Conservation (phyloP, 2,888 invertebrate species). For the Ctenicera cuprea region DNA sequence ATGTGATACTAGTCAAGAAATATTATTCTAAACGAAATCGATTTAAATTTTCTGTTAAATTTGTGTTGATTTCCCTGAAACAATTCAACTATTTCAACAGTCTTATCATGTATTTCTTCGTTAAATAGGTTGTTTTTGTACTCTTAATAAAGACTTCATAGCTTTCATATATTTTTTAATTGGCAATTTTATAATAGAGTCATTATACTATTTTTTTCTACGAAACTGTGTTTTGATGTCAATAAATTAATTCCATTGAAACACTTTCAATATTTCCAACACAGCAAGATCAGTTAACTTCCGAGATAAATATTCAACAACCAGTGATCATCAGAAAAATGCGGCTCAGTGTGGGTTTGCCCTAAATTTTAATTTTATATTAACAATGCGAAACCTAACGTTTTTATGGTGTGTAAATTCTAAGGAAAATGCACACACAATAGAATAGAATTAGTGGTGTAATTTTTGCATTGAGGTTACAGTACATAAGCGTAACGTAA, state of each 20-base stretch:
- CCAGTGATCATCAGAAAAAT: not conserved
- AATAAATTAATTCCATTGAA: not conserved
- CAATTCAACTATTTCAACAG: no score
- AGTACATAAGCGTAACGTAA: not conserved
- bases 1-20: no score
- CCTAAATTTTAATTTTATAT: slow-evolving; percentile 18
- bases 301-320: not conserved
- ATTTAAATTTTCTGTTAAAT: no score
- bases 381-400: not conserved
- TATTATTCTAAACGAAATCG: no score
- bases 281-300: not conserved
- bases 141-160: not conserved
- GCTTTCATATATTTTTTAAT: not conserved
- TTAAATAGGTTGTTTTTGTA: not conserved
- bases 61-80: no score
- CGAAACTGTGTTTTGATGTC: slow-evolving; percentile 6
- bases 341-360: slow-evolving; percentile 8
- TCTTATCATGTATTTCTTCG: no score
- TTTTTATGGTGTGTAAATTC: slow-evolving; percentile 22
- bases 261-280: no score
- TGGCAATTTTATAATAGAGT: not conserved
- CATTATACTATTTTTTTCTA: not conserved
- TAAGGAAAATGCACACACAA: not conserved
- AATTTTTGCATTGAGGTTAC: slow-evolving; percentile 22
- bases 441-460: slow-evolving; percentile 20